Conservation (phyloP, 2,113 vertebrate genomes). For the Bujurquina vittata region DNA sequence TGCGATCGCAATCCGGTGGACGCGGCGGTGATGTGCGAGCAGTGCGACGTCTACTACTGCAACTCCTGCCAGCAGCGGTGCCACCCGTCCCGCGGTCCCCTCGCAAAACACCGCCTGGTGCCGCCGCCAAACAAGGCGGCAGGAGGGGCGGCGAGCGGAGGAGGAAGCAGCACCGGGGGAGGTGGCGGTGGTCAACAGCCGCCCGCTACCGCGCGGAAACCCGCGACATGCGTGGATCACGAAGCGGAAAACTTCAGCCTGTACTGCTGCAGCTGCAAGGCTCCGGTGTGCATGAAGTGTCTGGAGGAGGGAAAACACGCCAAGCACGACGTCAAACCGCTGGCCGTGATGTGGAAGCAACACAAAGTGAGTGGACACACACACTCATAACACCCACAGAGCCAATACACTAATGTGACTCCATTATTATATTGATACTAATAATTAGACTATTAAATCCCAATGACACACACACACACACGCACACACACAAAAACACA, state of each 20-base stretch:
- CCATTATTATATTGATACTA: background rate
- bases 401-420: background rate
- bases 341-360: conserved; percentile 94
- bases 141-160: conserved; percentile 22
- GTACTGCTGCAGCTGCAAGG: conserved; percentile 90
- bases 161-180: background rate
- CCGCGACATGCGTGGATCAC: conserved; percentile 90
- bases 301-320: conserved; percentile 90
- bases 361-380: conserved; percentile 89
- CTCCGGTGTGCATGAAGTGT: conserved; percentile 91
- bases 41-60: conserved; percentile 95
- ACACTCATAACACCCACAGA: background rate
- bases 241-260: conserved; percentile 95
- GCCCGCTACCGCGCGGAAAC: conserved; percentile 77
- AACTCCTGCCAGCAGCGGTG: conserved; percentile 91
- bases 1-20: conserved; percentile 85
- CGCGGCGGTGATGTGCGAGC: conserved; percentile 89
- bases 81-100: conserved; percentile 93
- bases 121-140: conserved; percentile 69
- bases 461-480: background rate
- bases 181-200: conserved; percentile 51
- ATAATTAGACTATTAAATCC: background rate
- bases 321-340: conserved; percentile 91
- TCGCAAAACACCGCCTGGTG: conserved; percentile 91
- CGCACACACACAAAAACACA: background rate